Base-by-base conservation (phyloP, 2,113 vertebrate genomes). In the Prochilodus magdalenae region DNA sequence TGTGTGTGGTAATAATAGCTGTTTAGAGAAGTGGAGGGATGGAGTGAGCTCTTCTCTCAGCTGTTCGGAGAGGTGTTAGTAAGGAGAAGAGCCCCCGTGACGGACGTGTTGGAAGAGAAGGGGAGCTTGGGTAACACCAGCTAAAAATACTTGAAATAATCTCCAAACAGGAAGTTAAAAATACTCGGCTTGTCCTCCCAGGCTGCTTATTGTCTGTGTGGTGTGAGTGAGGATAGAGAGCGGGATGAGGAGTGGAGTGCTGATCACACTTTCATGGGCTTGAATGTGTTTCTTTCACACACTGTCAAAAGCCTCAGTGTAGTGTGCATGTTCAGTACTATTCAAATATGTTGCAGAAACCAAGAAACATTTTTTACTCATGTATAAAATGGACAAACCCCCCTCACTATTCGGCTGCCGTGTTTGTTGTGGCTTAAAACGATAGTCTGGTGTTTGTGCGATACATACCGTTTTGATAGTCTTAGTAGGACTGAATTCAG, bases 71-170 rank as follows among this genome's bases (percentile, higher is more conserved):
- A 26, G 11, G 51, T 20, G 65, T 36, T 36, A 33, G 53, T 18
- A 18, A 12, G 7, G 20, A 49, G 55, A 47, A 62, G 24, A 33
- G 30, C 30, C 30, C 30, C 65, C 20, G 67, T 65, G 83, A 87
- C 73, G 87, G 85, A 82, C 83, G 85, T 85, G 85, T 86, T 79
- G 82, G 87, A 87, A 86, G 88, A 87, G 90, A 89, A 85, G 86
- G 81, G 87, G 81, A 72, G 80, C 83, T 89, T 87, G 80, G 77
- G 83, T 80, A 81, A 85, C 81, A 65, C n/a, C 0, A 24, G 75
- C 88, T 89, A 89, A 89, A 89, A 89, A 89, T 89, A 89, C 80
- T 73, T 65, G 13, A 16, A 84, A 75, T 82, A 77, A 87, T 87
- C 82, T 86, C 82, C 87, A 88, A 87, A 81, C 76, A 86, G 59